Evolutionary conservation across 2,113 vertebrate species (phyloP).

Genomic region (Nanorana parkeri): DNA sequence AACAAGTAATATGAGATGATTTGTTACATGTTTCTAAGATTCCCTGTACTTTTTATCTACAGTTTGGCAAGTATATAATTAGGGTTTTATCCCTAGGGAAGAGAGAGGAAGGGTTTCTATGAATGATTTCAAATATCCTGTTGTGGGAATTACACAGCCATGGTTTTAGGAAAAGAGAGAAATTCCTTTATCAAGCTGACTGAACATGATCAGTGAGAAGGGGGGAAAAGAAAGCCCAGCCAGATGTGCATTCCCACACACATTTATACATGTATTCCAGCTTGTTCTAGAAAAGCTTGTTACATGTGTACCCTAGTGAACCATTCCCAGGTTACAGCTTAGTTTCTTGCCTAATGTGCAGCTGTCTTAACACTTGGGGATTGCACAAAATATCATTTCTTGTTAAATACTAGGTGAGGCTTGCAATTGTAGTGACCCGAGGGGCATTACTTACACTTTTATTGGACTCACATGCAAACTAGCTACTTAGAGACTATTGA

Average conservation of each 20-base stretch:
- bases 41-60: slow-evolving; percentile 39
- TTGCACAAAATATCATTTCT: slow-evolving; percentile 2
- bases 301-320: neutral
- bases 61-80: slow-evolving; percentile 24
- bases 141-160: slow-evolving; percentile 39
- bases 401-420: neutral
- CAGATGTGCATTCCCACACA: slow-evolving; percentile 49
- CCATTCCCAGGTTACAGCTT: slow-evolving; percentile 22
- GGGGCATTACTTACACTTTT: too few relatives aligned
- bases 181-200: slow-evolving; percentile 21
- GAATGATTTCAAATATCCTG: slow-evolving; percentile 48
- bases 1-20: slow-evolving; percentile 15
- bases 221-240: slow-evolving; percentile 1
- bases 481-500: too few relatives aligned
- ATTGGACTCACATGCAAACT: too few relatives aligned
- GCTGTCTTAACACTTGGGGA: slow-evolving; percentile 22
- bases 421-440: neutral
- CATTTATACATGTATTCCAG: slow-evolving; percentile 23
- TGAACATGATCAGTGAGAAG: slow-evolving; percentile 5
- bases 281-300: neutral
- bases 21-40: slow-evolving; percentile 5
- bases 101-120: slow-evolving; percentile 26
- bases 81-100: slow-evolving; percentile 12
- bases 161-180: slow-evolving; percentile 9
- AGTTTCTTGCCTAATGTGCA: slow-evolving; percentile 32